Evolutionary conservation across 2,797 vertebrate species (phyloP).

Genomic region (Enoplosus armatus): DNA sequence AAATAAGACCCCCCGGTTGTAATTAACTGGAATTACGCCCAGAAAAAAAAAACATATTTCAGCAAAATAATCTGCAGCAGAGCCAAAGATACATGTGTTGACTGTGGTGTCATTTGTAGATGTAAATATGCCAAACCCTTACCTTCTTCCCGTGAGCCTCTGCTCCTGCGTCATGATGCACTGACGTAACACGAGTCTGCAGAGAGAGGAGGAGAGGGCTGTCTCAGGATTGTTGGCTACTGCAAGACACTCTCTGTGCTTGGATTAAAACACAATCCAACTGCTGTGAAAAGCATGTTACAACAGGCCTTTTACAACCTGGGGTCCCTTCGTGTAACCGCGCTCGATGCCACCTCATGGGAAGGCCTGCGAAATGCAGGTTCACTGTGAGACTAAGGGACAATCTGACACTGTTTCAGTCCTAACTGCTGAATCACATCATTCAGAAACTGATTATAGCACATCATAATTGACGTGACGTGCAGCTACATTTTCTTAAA

Average conservation of each 20-base stretch:
- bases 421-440: too few relatives aligned
- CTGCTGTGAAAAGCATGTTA: fast-evolving
- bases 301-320: neutral
- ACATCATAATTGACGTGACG: too few relatives aligned
- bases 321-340: neutral
- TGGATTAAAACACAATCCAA: neutral
- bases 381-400: neutral
- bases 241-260: neutral
- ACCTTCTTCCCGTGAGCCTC: conserved; percentile 76
- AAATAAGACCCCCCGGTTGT: neutral
- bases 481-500: neutral
- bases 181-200: conserved; percentile 79
- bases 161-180: conserved; percentile 59
- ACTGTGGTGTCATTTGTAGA: neutral
- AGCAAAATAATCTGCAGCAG: neutral
- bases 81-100: neutral
- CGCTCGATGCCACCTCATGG: neutral
- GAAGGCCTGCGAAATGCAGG: neutral
- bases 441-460: neutral
- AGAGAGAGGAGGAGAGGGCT: conserved; percentile 4
- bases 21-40: neutral
- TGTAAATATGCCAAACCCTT: neutral
- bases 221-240: neutral
- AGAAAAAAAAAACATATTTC: neutral
- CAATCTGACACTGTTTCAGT: too few relatives aligned